phyloP scores from a whole-genome alignment of 2,113 vertebrate genomes.

The Eulacestoma nigropectus region DNA sequence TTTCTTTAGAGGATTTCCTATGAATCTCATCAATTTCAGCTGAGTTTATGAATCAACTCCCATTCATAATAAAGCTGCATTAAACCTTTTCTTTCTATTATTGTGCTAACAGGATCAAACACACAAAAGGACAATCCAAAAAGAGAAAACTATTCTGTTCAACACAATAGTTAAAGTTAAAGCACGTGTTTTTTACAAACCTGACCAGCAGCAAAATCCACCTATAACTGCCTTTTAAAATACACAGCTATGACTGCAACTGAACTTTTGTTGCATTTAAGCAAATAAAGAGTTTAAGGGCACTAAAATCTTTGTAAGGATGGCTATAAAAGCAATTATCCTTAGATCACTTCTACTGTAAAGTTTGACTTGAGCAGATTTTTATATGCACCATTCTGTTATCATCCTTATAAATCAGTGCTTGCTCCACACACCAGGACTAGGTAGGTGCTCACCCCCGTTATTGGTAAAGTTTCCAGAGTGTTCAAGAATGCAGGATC shows the following conservation, averaged over 20 bases:
- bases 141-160: neutral
- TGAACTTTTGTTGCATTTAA: constrained; percentile 53
- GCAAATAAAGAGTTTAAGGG: constrained; percentile 55
- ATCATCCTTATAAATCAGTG: constrained; percentile 3
- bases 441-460: neutral
- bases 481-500: neutral
- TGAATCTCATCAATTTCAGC: neutral
- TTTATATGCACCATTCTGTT: neutral
- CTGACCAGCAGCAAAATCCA: neutral
- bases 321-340: constrained; percentile 73
- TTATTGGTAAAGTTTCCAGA: neutral
- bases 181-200: neutral
- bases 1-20: neutral
- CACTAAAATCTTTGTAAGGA: constrained; percentile 53
- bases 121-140: neutral
- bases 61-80: neutral
- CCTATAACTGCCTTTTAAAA: constrained; percentile 60
- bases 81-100: neutral
- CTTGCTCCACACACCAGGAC: neutral
- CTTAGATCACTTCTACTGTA: neutral
- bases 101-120: neutral
- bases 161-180: neutral
- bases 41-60: neutral
- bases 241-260: constrained; percentile 48
- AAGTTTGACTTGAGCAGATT: neutral